Conservation (phyloP, 2,888 invertebrate species). For the Standfussiana lucernea region DNA sequence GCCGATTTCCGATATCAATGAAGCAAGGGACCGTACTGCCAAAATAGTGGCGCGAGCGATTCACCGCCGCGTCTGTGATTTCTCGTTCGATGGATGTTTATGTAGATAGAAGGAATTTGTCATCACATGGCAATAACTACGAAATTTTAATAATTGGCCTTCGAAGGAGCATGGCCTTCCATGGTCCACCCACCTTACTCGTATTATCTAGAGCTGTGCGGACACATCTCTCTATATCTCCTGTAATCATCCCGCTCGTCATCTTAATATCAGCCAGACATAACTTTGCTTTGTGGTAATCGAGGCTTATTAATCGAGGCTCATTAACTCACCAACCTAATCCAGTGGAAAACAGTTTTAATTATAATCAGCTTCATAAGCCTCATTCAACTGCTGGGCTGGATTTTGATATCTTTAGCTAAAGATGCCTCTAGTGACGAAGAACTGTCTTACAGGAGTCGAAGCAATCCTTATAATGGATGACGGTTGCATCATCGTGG, state of each 20-base stretch:
- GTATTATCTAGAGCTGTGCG: background rate
- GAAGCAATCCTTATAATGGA: slow-evolving; percentile 92
- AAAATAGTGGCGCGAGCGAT: too few relatives aligned
- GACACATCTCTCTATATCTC: background rate
- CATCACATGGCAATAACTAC: too few relatives aligned
- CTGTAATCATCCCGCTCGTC: too few relatives aligned
- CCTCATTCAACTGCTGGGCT: background rate
- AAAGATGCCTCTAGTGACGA: background rate
- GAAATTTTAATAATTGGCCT: too few relatives aligned
- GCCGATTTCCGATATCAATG: too few relatives aligned
- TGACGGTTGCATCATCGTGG: slow-evolving; percentile 93
- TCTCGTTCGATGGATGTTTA: too few relatives aligned
- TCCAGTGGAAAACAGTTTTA: background rate
- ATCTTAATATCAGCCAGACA: too few relatives aligned
- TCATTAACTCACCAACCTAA: background rate
- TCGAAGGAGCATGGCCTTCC: too few relatives aligned
- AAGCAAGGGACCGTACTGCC: too few relatives aligned
- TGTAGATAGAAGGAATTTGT: too few relatives aligned
- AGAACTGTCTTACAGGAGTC: slow-evolving; percentile 87
- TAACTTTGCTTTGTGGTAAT: background rate
- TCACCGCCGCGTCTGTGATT: too few relatives aligned
- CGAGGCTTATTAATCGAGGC: background rate
- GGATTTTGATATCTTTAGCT: background rate
- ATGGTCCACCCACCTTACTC: too few relatives aligned
- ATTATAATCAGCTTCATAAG: background rate